Evolutionary conservation across 2,888 invertebrate species (phyloP).

Genomic region (Pinctada fucata): DNA sequence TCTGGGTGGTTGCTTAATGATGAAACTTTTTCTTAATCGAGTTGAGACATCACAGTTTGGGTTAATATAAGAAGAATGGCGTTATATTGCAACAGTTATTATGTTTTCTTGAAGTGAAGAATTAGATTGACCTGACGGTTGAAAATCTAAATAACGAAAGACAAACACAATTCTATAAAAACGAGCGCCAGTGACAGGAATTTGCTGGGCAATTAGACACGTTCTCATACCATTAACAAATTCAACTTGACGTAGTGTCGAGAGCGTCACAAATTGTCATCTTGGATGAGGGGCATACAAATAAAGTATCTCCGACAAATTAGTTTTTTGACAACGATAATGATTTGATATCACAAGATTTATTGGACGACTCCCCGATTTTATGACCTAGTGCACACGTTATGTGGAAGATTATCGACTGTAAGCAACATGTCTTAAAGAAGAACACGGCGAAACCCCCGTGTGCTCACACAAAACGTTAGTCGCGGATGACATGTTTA

Average conservation of each 20-base stretch:
- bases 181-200: slow-evolving; percentile 4
- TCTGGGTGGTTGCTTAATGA: too few relatives aligned
- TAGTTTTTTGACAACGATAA: slow-evolving; percentile 41
- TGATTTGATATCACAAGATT: slow-evolving; percentile 38
- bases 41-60: too few relatives aligned
- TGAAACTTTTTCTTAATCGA: too few relatives aligned
- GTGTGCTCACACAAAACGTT: too few relatives aligned
- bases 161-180: slow-evolving; percentile 7
- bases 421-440: neutral
- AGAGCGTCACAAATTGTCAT: slow-evolving; percentile 30
- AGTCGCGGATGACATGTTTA: too few relatives aligned
- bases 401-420: neutral
- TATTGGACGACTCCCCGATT: slow-evolving; percentile 32
- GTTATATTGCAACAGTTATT: too few relatives aligned
- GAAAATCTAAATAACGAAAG: neutral
- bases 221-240: neutral
- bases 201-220: neutral
- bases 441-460: too few relatives aligned
- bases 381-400: slow-evolving; percentile 42
- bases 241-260: slow-evolving; percentile 29
- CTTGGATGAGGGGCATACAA: slow-evolving; percentile 26
- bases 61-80: too few relatives aligned
- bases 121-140: neutral
- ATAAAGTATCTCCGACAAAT: slow-evolving; percentile 39
- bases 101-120: neutral